A percentile compares a stretch with the other conserved stretches of the same genome.
Conservation (phyloP, 2,797 vertebrate genomes). For the Cynodonichthys magdalenae region DNA sequence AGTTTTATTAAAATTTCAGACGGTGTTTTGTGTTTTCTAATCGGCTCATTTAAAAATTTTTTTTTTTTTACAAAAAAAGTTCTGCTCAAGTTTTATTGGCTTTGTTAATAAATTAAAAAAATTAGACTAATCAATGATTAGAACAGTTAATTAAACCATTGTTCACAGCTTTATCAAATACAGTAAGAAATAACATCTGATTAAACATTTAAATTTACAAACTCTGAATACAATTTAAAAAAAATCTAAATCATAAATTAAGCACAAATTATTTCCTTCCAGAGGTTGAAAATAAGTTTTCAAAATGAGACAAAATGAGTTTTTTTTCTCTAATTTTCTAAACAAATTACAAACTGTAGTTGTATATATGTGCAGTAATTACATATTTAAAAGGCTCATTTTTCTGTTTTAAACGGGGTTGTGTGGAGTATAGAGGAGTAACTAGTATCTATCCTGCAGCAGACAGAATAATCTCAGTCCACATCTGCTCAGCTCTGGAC, state of each 20-base stretch:
- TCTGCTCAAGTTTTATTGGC: too few relatives aligned
- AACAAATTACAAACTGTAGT: neutral
- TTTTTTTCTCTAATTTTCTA: too few relatives aligned
- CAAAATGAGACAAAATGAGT: neutral
- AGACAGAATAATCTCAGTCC: neutral
- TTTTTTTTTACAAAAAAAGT: too few relatives aligned
- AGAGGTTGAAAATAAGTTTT: too few relatives aligned
- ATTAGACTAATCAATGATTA: too few relatives aligned
- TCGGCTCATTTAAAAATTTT: too few relatives aligned
- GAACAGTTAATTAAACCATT: too few relatives aligned
- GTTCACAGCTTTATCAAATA: neutral
- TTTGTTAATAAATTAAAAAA: too few relatives aligned
- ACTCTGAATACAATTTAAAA: too few relatives aligned
- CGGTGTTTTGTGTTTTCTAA: too few relatives aligned
- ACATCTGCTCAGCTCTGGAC: too few relatives aligned
- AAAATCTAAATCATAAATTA: neutral
- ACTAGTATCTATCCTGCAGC: neutral
- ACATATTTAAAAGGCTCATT: neutral
- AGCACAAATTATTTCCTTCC: neutral
- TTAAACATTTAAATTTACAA: neutral
- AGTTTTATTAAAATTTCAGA: too few relatives aligned
- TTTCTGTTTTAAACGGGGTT: neutral
- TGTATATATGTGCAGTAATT: conserved; percentile 16
- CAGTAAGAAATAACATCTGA: neutral
- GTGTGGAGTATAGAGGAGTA: neutral